Evolutionary conservation across 2,797 vertebrate species (phyloP).

Genomic region (Myripristis murdjan): DNA sequence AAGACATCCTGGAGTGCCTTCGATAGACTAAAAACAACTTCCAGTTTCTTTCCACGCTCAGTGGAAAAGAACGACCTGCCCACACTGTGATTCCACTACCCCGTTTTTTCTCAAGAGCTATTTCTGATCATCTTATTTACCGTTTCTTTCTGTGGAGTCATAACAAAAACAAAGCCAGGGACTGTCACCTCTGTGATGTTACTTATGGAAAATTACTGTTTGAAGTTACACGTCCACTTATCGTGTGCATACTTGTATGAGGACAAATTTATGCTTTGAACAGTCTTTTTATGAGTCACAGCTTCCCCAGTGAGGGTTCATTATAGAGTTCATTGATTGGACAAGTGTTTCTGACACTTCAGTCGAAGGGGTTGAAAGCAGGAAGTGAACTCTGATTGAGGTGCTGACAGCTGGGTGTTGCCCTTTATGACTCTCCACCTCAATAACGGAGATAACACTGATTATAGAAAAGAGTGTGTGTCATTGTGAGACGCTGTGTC

Average conservation of each 20-base stretch:
- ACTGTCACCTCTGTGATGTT: slow-evolving; percentile 20
- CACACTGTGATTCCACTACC: background rate
- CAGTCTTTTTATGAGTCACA: slow-evolving; percentile 58
- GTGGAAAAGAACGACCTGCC: slow-evolving; percentile 34
- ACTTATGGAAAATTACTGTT: slow-evolving; percentile 29
- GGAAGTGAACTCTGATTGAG: slow-evolving; percentile 74
- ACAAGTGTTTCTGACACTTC: background rate
- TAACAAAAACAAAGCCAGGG: slow-evolving; percentile 48
- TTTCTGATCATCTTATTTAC: slow-evolving; percentile 48
- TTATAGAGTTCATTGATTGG: slow-evolving; percentile 47
- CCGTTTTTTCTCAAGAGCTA: slow-evolving; percentile 40
- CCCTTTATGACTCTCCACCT: slow-evolving; percentile 35
- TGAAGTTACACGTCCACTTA: slow-evolving; percentile 25
- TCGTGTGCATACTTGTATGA: background rate
- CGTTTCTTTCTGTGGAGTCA: slow-evolving; percentile 42
- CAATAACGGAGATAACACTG: slow-evolving; percentile 65
- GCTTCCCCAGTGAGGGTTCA: slow-evolving; percentile 25
- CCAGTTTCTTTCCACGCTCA: slow-evolving; percentile 9
- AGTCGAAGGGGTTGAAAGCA: background rate
- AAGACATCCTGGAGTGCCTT: background rate
- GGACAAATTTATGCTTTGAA: no score
- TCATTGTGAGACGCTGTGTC: slow-evolving; percentile 15
- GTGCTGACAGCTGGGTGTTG: slow-evolving; percentile 66
- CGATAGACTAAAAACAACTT: slow-evolving; percentile 25
- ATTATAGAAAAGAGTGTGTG: slow-evolving; percentile 61